Evolutionary conservation across 2,888 invertebrate species (phyloP).

Genomic region (Scrobipalpa costella): DNA sequence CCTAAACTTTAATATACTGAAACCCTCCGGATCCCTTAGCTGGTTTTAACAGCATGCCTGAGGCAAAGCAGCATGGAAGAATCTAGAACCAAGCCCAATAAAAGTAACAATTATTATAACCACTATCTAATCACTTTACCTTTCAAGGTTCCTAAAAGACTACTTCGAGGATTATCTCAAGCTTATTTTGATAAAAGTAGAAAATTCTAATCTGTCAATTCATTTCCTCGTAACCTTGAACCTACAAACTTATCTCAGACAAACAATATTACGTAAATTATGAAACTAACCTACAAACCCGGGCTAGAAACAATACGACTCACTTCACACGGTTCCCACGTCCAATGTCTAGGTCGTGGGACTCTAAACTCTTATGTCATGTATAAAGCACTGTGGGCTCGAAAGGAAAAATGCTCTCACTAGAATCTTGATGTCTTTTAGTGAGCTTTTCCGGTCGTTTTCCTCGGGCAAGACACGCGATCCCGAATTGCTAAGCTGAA

Average conservation of each 20-base stretch:
- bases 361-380: constrained; percentile 12
- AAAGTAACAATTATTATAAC: no score
- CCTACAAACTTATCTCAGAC: constrained; percentile 9
- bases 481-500: neutral
- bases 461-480: constrained; percentile 1
- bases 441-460: constrained; percentile 12
- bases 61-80: no score
- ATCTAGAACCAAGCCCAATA: no score
- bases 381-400: constrained; percentile 4
- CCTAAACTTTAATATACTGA: no score
- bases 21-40: no score
- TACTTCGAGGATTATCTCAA: no score
- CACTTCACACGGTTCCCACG: constrained; percentile 22
- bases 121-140: no score
- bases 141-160: no score
- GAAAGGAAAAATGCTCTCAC: constrained; percentile 29
- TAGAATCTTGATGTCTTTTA: constrained; percentile 11
- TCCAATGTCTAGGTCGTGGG: constrained; percentile 27
- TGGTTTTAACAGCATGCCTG: no score
- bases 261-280: constrained; percentile 21
- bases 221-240: constrained; percentile 1
- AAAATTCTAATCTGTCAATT: neutral
- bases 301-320: constrained; percentile 11
- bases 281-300: constrained; percentile 25
- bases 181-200: no score